A percentile compares a stretch with the other conserved stretches of the same genome.
Conservation (phyloP, 2,888 invertebrate species). For the Aquatica leii region DNA sequence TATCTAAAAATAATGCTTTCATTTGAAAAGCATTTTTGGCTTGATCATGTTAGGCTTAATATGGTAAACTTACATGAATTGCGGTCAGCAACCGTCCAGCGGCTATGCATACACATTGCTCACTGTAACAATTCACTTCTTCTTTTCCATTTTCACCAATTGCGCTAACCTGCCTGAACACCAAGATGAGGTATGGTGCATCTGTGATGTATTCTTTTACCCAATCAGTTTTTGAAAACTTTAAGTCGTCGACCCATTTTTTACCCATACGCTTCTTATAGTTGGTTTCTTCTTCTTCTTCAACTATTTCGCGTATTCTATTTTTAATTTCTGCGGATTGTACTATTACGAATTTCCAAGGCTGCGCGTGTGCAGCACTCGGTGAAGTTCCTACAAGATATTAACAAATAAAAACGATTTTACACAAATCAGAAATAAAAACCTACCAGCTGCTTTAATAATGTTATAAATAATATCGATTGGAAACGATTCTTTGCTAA, state of each 20-base stretch:
- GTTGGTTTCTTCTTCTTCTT: conserved; percentile 86
- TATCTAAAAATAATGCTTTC: too few relatives aligned
- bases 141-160: conserved; percentile 69
- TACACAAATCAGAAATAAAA: too few relatives aligned
- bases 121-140: conserved; percentile 88
- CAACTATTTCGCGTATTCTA: conserved; percentile 80
- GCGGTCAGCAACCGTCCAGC: conserved; percentile 86
- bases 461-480: conserved; percentile 80
- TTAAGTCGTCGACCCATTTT: conserved; percentile 84
- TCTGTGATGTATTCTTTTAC: conserved; percentile 85
- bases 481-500: conserved; percentile 77
- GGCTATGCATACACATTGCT: conserved; percentile 85
- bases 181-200: conserved; percentile 84
- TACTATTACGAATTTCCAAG: conserved; percentile 89
- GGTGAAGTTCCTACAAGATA: conserved; percentile 92
- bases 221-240: conserved; percentile 78
- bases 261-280: conserved; percentile 85
- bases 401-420: too few relatives aligned
- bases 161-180: conserved; percentile 85
- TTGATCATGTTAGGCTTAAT: too few relatives aligned
- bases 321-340: conserved; percentile 70
- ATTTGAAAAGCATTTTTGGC: too few relatives aligned
- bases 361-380: conserved; percentile 95
- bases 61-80: conserved; percentile 78
- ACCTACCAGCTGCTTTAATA: conserved; percentile 80